Evolutionary conservation across 2,888 invertebrate species (phyloP).

Genomic region (Pteria penguin): DNA sequence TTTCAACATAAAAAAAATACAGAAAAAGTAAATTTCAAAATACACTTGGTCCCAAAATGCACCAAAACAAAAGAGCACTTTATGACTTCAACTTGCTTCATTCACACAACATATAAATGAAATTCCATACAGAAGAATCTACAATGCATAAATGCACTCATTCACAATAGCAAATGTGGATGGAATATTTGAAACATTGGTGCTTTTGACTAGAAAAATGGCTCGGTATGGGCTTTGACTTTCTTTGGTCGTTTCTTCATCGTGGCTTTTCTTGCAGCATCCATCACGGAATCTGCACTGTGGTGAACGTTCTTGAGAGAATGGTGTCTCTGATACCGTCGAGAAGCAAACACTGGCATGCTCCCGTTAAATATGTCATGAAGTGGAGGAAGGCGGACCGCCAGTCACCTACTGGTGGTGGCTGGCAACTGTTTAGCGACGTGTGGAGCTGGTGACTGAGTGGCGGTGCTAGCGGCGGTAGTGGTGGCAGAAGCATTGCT

Average conservation of each 20-base stretch:
- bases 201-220: too few species aligned
- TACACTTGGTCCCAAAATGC: too few species aligned
- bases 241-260: slow-evolving; percentile 16
- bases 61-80: too few species aligned
- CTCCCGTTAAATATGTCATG: slow-evolving; percentile 62
- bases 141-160: too few species aligned
- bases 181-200: too few species aligned
- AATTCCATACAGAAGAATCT: too few species aligned
- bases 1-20: too few species aligned
- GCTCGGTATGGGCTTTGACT: too few species aligned
- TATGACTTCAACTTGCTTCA: too few species aligned
- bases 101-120: too few species aligned
- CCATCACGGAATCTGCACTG: slow-evolving; percentile 19
- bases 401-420: slow-evolving; percentile 67
- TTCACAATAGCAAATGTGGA: too few species aligned
- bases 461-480: slow-evolving; percentile 27
- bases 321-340: slow-evolving; percentile 59
- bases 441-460: slow-evolving; percentile 24
- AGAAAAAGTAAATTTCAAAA: too few species aligned
- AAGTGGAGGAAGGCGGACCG: slow-evolving; percentile 74
- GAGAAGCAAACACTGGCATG: slow-evolving; percentile 63
- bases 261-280: slow-evolving; percentile 1
- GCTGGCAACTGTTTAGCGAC: slow-evolving; percentile 24
- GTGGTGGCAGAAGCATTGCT: slow-evolving; percentile 49
- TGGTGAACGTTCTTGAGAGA: slow-evolving; percentile 15